Base-by-base conservation (phyloP, 2,888 invertebrate genomes). In the Tiliacea aurago region DNA sequence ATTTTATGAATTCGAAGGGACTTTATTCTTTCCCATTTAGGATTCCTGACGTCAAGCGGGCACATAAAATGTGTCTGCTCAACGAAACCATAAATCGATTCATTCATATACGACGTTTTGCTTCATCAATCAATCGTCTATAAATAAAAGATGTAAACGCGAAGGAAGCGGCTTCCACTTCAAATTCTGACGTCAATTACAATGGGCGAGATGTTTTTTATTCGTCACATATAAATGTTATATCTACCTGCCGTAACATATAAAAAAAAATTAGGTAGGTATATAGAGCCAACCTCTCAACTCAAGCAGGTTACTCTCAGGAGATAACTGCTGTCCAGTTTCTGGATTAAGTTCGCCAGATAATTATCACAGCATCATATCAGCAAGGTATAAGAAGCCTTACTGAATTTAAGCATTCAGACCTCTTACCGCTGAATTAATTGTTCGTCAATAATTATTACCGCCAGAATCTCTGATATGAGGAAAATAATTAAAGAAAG, bases 101-200 rank as follows among this genome's bases (percentile, higher is more conserved):
- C 94, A 95, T 95, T 95, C 94, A 94, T 93, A 92, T 92, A 91
- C 90, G 93, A 91, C 91, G 92, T 91, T 94, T 92, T 89, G 93
- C 90, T 93, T 91, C 94, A 95, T 95, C 95, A 92, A 95, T 95
- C 95, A 95, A 93, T 91, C 89, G 86, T 87, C 87, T 91, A 95
- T 95, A 95, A 94, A 95, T 95, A 95, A 95, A 95, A 95, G 93
- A 95, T 95, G 90, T 87, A 86, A 88, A 88, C 90, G 81, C 89
- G 89, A 87, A 91, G 90, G 91, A 89, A 91, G 88, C 91, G 89
- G 88, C 91, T 90, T 90, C 93, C 90, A 90, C 91, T 91, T 88
- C 84, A 84, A 78, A 90, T 87, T 90, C 91, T 94, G 94, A 94
- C 94, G 95, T 95, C 93, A 94, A 87, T 83, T 85, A 91, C 88